Conservation (phyloP, 2,797 vertebrate species). For the Gallinago nigripennis region DNA sequence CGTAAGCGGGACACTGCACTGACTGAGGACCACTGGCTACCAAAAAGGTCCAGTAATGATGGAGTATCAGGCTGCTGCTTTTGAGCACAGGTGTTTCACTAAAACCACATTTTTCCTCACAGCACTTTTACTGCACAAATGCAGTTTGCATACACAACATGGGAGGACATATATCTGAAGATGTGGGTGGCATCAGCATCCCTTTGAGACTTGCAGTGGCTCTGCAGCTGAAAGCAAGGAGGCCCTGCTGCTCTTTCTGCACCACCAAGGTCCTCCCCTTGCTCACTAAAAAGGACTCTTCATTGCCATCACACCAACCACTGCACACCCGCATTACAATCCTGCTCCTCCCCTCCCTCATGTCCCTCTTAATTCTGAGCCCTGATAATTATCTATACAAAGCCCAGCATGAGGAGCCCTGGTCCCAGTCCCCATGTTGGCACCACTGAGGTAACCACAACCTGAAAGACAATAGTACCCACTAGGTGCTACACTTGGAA, state of each 20-base stretch:
- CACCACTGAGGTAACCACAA: background rate
- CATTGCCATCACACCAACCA: background rate
- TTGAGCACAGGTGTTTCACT: background rate
- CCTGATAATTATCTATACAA: background rate
- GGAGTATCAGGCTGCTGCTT: background rate
- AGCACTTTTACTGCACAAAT: background rate
- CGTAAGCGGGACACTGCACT: background rate
- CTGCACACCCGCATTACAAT: background rate
- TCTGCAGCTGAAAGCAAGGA: background rate
- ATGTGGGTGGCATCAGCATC: accelerated
- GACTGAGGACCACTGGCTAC: too few species aligned
- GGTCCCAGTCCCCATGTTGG: background rate
- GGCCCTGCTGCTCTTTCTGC: background rate
- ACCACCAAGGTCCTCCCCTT: background rate
- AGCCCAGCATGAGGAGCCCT: background rate
- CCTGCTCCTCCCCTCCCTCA: background rate
- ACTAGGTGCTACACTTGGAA: background rate
- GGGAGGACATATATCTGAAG: background rate
- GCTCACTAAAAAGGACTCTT: background rate
- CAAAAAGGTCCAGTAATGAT: background rate
- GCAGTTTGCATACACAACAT: background rate
- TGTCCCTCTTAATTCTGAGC: background rate
- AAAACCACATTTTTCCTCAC: background rate
- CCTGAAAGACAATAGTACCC: background rate
- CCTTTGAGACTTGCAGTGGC: accelerated